Base-by-base conservation (phyloP, 2,113 vertebrate genomes). In the Laticauda colubrina region DNA sequence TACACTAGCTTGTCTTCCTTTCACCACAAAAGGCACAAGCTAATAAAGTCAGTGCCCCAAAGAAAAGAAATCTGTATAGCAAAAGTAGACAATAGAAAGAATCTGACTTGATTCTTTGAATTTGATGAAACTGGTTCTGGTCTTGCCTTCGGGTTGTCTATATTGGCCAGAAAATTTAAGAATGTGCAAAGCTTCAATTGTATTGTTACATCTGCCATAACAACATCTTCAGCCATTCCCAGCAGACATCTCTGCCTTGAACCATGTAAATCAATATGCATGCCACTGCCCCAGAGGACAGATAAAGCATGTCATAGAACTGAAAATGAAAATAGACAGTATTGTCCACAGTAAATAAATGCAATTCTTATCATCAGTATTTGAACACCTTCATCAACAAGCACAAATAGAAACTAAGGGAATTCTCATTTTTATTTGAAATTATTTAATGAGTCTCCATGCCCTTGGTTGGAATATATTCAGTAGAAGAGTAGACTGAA, bases 381-480 rank as follows among this genome's bases (percentile, higher is more conserved):
- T 94, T 95, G 34, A 87, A 85, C 48, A 90, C 39, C 91, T 95
- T 61, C 85, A 56, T 21, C 18, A 87, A 48, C 5, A 39, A 55
- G 81, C 85, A 29, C 51, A 39, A 90, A 7, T 87, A 57, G 89
- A 54, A 93, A 89, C 56, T n/a, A 69, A 54, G 64, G 43, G 81
- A 91, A 51, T 90, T 1, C 5, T 7, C 10, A 3, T 94, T 92
- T 56, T 81, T 64, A 87, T 11, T 57, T 54, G 75, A 88, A 94
- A 91, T 94, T 18, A 6, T 2, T 85, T 54, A 12, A 85, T 92
- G 18, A 4, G 34, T 53, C 86, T 94, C 61, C 29, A 29, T 14
- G 54, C 20, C 69, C 24, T 75, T 89, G 18, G 14, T 75, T 34
- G n/a, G 64, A 14, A 75, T 14, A 6, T 34, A 34, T 34, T 75